Conservation (phyloP, 2,113 vertebrate species). For the Megalops atlanticus region DNA sequence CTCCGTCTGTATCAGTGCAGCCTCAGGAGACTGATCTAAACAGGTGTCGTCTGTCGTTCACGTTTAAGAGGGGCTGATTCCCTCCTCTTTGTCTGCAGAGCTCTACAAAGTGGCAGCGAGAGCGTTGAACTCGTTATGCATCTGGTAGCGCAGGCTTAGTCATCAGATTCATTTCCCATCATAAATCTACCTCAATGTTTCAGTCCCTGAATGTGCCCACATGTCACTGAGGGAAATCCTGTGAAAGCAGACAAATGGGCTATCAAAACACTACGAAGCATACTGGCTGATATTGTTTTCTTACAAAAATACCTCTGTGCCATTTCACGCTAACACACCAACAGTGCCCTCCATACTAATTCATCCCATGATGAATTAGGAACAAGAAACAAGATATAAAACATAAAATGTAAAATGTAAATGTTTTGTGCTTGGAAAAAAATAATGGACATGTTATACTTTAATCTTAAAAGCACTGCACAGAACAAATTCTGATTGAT, state of each 20-base stretch:
- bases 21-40: not conserved
- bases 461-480: too few relatives aligned
- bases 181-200: not conserved
- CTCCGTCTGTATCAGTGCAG: not conserved
- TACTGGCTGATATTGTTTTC: not conserved
- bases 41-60: not conserved
- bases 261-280: not conserved
- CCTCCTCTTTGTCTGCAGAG: not conserved
- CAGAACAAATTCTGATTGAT: too few relatives aligned
- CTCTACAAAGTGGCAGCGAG: not conserved
- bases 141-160: not conserved
- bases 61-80: not conserved
- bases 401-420: too few relatives aligned
- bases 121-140: not conserved
- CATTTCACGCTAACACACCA: not conserved
- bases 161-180: not conserved
- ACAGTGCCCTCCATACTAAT: too few relatives aligned
- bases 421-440: too few relatives aligned
- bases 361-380: too few relatives aligned
- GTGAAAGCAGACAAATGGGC: not conserved
- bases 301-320: not conserved
- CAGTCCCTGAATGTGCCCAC: not conserved
- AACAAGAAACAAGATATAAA: too few relatives aligned
- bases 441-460: too few relatives aligned
- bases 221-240: not conserved